A percentile compares a stretch with the other conserved stretches of the same genome.
These are phyloP conservation scores for Leptopilina syphax DNA, from an alignment of 2,888 invertebrate genomes.

Conservation along the genomic window DNA sequence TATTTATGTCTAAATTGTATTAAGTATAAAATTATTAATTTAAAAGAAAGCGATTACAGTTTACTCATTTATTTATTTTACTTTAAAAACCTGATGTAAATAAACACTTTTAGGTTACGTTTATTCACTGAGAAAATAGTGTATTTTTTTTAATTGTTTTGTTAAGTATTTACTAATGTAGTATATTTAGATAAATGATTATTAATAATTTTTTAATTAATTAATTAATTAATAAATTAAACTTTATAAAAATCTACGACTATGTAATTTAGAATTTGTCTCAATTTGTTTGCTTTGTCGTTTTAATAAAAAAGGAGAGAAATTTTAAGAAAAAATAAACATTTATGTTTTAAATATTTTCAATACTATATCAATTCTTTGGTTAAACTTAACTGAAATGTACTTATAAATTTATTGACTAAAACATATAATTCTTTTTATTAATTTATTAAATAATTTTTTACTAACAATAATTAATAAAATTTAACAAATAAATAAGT, in stretches of 20 bases:
- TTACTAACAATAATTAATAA: too few species aligned
- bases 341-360: slow-evolving; percentile 14
- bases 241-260: slow-evolving; percentile 7
- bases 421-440: too few species aligned
- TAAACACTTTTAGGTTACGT: slow-evolving; percentile 11
- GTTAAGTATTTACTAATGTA: neutral
- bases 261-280: slow-evolving; percentile 14
- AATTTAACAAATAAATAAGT: too few species aligned
- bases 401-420: too few species aligned
- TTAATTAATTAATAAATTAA: neutral
- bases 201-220: neutral
- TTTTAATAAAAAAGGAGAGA: slow-evolving; percentile 6
- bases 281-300: neutral
- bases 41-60: slow-evolving; percentile 14
- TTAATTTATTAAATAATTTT: too few species aligned
- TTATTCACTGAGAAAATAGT: slow-evolving; percentile 4
- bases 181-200: slow-evolving; percentile 9
- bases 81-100: neutral
- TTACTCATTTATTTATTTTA: slow-evolving; percentile 11
- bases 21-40: slow-evolving; percentile 6
- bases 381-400: too few species aligned
- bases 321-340: neutral
- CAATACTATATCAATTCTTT: neutral
- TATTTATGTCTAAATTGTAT: slow-evolving; percentile 1
- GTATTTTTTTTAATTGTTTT: neutral